These are phyloP conservation scores for Morpho deidamia DNA, from an alignment of 2,888 invertebrate genomes.

Conservation along the genomic window DNA sequence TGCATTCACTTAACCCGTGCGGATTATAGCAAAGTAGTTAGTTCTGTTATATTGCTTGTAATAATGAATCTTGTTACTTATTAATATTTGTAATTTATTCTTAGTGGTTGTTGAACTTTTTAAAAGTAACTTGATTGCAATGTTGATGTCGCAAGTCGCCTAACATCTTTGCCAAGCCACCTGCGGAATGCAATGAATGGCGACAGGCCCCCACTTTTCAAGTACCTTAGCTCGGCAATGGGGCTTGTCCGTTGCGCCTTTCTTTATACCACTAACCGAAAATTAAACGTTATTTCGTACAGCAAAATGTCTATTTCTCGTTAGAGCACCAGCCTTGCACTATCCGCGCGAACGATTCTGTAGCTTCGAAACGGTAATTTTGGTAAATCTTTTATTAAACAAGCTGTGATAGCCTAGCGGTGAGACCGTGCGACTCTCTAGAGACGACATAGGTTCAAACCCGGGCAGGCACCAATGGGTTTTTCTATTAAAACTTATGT, in stretches of 20 bases:
- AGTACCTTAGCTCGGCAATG: slow-evolving; percentile 15
- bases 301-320: too few relatives aligned
- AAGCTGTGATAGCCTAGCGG: too few relatives aligned
- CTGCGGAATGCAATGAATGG: slow-evolving; percentile 25
- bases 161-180: slow-evolving; percentile 26
- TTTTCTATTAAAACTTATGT: too few relatives aligned
- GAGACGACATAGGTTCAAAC: too few relatives aligned
- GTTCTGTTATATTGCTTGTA: too few relatives aligned
- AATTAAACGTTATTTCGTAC: too few relatives aligned
- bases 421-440: too few relatives aligned
- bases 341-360: slow-evolving; percentile 9
- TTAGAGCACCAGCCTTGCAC: slow-evolving; percentile 2
- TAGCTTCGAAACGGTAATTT: slow-evolving; percentile 1
- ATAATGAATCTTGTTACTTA: too few relatives aligned
- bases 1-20: too few relatives aligned
- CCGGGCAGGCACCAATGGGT: too few relatives aligned
- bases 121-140: slow-evolving; percentile 2
- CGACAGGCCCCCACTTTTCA: slow-evolving; percentile 20
- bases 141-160: slow-evolving; percentile 13
- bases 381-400: slow-evolving; percentile 6
- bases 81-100: too few relatives aligned
- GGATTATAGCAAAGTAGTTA: too few relatives aligned
- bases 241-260: slow-evolving; percentile 14
- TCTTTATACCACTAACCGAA: slow-evolving; percentile 6
- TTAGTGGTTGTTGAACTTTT: background rate